Base-by-base conservation (phyloP, 2,113 vertebrate species). In the Aptenodytes patagonicus region DNA sequence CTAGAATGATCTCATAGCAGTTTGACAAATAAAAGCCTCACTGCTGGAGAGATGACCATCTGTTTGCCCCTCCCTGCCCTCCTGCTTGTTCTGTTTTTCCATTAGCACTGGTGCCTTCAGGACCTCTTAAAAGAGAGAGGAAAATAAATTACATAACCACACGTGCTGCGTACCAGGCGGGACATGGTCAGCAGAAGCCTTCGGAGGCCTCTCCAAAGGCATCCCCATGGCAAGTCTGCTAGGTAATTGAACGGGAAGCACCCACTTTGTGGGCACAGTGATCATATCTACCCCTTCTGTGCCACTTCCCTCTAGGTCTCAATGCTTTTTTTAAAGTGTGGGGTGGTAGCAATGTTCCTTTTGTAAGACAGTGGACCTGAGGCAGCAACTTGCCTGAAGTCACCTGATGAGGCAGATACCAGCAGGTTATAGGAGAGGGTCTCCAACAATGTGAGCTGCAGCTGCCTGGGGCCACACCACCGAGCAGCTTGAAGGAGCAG, bases 381-480 rank as follows among this genome's bases (percentile, higher is more conserved):
- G 44, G 34, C 40, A 57, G 25, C 36, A 28, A 28, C 31, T 51
- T 25, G 55, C 25, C 24, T 66, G 75, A 47, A 54, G 78, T 38
- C 36, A 18, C 12, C 19, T 44, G 52, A 12, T 7, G 13, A 47
- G 42, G 34, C 42, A 42, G n/a, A 38, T 0, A 2, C 21, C 65
- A 85, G 17, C 25, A 47, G 61, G 15, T 21, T 24, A 7, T 6
- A 22, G 54, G 12, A 79, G 40, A 36, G 7, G 36, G 24, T 46
- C 34, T 81, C 13, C 0, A 0, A 21, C n/a, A 36, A 4, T 0
- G 1, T 17, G 49, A 75, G n/a, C 42, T 66, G 46, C 57, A 65
- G 69, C 40, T 68, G 25, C 55, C 22, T 54, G 44, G 11, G 20
- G 47, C 5, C 36, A 22, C 6, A n/a, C 20, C 55, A 29, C 0